Evolutionary conservation across 2,888 invertebrate genomes (phyloP).

Genomic region (Coenonympha arcania): DNA sequence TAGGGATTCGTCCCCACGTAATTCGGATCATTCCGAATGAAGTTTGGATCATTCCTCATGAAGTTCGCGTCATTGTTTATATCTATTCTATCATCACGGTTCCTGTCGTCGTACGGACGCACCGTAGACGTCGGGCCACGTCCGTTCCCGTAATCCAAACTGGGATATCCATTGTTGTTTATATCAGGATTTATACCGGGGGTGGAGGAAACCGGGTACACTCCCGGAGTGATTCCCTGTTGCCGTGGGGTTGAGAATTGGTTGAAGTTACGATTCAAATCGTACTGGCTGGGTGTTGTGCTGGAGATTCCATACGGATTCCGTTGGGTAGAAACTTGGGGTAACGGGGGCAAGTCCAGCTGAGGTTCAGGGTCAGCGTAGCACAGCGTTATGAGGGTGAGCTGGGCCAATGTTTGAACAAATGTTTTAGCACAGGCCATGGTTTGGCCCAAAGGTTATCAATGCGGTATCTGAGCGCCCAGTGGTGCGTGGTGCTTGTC

Average conservation of each 20-base stretch:
- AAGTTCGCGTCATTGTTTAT: constrained; percentile 65
- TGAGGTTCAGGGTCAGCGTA: constrained; percentile 57
- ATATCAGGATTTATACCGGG: constrained; percentile 64
- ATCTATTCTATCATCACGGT: constrained; percentile 62
- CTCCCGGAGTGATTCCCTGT: constrained; percentile 41
- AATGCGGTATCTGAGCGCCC: constrained; percentile 32
- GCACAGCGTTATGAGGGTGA: constrained; percentile 36
- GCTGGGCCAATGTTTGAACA: constrained; percentile 42
- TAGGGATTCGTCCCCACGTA: constrained; percentile 62
- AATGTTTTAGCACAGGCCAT: constrained; percentile 57
- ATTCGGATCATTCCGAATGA: constrained; percentile 62
- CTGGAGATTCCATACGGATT: constrained; percentile 57
- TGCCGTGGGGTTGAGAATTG: constrained; percentile 55
- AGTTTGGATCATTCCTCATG: constrained; percentile 69
- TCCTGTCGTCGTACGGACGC: constrained; percentile 45
- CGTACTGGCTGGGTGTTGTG: constrained; percentile 56
- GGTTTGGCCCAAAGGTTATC: constrained; percentile 37
- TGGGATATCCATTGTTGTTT: constrained; percentile 65
- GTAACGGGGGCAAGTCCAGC: constrained; percentile 72
- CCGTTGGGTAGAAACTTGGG: constrained; percentile 48
- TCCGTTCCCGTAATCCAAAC: constrained; percentile 47
- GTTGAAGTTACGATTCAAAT: constrained; percentile 49
- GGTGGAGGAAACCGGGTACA: constrained; percentile 56
- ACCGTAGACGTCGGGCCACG: constrained; percentile 52
- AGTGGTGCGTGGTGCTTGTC: constrained; percentile 60